Evolutionary conservation across 1,140 invertebrate species (phyloP).

Genomic region (Stenopsyche tienmushanensis): DNA sequence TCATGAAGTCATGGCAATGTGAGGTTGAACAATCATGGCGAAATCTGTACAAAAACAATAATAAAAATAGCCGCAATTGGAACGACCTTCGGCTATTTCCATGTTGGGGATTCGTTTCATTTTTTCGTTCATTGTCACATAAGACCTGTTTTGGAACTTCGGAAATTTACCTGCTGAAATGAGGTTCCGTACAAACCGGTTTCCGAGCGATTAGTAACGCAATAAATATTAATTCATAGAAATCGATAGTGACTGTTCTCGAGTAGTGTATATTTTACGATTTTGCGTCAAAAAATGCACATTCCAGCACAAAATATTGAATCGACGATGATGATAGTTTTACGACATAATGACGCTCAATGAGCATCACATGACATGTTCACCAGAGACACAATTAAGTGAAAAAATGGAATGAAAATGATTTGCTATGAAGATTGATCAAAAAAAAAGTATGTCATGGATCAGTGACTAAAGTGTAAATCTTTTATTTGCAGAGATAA

Average conservation of each 20-base stretch:
- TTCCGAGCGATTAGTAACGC: background rate
- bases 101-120: too few species aligned
- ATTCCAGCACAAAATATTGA: background rate
- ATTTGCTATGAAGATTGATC: background rate
- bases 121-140: background rate
- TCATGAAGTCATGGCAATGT: too few species aligned
- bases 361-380: too few species aligned
- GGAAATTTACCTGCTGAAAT: background rate
- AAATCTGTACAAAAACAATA: background rate
- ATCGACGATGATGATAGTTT: background rate
- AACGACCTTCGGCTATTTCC: too few species aligned
- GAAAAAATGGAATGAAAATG: background rate
- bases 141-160: background rate
- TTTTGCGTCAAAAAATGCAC: background rate
- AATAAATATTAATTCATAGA: constrained; percentile 7
- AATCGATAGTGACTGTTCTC: constrained; percentile 6
- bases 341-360: too few species aligned
- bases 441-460: too few species aligned
- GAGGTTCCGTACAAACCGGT: constrained; percentile 1
- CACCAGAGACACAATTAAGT: background rate
- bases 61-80: background rate
- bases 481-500: too few species aligned
- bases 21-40: too few species aligned
- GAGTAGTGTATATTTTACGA: background rate
- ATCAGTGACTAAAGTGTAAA: too few species aligned